Base-by-base conservation (phyloP, 2,113 vertebrate genomes). In the Crotophaga sulcirostris region DNA sequence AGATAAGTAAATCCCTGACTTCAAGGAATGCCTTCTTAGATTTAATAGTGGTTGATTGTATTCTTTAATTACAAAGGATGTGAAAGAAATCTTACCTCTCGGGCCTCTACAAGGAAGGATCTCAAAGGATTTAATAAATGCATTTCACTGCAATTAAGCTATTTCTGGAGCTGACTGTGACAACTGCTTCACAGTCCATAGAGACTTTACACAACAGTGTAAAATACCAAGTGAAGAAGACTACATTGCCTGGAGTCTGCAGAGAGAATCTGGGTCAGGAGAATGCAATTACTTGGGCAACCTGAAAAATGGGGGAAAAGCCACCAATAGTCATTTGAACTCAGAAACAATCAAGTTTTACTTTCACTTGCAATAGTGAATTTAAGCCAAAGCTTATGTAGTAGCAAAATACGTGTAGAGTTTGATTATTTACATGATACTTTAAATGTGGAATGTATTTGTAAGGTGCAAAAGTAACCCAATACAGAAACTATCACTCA, bases 211-310 rank as follows among this genome's bases (percentile, higher is more conserved):
- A 64, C 42, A 84, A 33, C 44, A 56, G 16, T 16, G 45, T 49
- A 72, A 76, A 90, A 87, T 36, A 60, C 9, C 34, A 49, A 68
- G 68, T 33, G 75, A 82, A 74, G 78, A 86, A 82, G 45, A 34
- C 25, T 84, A 69, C 56, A 66, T 47, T 88, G 92, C 86, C 68
- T 66, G n/a, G 49, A 87, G 92, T n/a, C 89, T 87, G 64, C 69
- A 87, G 54, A 64, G 62, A 79, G 42, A 88, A 93, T 84, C 84
- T 60, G 76, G 87, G 72, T 76, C 84, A 95, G 77, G 59, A 90
- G 58, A 83, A 76, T 78, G 72, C 45, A 77, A 79, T 84, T 87
- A 79, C 58, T 82, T 69, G 73, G 93, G 64, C 82, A 90, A 42
- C 47, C 45, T 73, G 66, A 92, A 59, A 60, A 73, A 59, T 23